A percentile compares a stretch with the other conserved stretches of the same genome.
Evolutionary conservation across 2,888 invertebrate genomes (phyloP).

Genomic region (Mythimna ferrago): DNA sequence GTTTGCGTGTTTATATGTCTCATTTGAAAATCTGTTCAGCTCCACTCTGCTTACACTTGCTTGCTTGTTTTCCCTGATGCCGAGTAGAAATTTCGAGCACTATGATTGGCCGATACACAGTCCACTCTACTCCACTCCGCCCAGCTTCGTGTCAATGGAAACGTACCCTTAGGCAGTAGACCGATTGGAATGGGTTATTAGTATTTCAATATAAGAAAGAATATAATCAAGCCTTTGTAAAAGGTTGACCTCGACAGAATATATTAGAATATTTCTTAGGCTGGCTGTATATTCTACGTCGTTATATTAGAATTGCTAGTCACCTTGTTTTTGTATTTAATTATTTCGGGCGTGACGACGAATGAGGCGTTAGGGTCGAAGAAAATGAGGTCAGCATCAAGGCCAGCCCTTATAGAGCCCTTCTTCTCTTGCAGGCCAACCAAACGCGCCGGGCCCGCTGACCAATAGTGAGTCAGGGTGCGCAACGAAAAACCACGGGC

Average conservation of each 20-base stretch:
- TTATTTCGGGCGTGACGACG: slow-evolving; percentile 87
- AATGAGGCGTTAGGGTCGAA: slow-evolving; percentile 92
- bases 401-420: slow-evolving; percentile 90
- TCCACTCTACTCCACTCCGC: no score
- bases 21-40: no score
- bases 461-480: slow-evolving; percentile 90
- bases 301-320: not conserved
- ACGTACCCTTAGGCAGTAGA: no score
- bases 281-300: not conserved
- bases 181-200: not conserved
- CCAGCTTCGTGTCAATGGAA: no score
- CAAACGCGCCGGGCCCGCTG: slow-evolving; percentile 90
- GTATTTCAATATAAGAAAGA: not conserved
- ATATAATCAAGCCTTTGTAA: not conserved
- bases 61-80: no score
- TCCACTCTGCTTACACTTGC: no score
- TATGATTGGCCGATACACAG: no score
- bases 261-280: not conserved
- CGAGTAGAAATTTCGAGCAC: no score
- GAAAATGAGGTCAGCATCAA: slow-evolving; percentile 93
- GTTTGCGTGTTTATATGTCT: no score
- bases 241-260: not conserved
- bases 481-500: slow-evolving; percentile 85
- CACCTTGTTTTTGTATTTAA: slow-evolving; percentile 92
- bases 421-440: slow-evolving; percentile 90